These are phyloP conservation scores for Agrotis puta DNA, from an alignment of 2,888 invertebrate genomes.

Conservation along the genomic window DNA sequence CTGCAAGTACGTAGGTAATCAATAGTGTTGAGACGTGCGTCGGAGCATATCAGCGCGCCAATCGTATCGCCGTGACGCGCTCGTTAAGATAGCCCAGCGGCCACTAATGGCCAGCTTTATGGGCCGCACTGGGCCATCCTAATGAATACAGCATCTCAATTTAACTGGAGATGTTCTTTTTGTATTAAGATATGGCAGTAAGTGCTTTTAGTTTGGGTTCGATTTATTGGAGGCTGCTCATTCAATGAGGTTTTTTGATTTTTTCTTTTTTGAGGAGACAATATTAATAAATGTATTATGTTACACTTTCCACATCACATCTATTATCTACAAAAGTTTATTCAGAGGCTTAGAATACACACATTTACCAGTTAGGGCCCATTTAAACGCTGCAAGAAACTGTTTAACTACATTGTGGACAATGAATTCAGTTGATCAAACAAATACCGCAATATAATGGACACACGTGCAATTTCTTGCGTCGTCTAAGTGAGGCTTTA, in stretches of 20 bases:
- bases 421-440: too few species aligned
- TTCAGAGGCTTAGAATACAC: too few species aligned
- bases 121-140: constrained; percentile 53
- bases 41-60: constrained; percentile 63
- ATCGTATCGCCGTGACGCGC: constrained; percentile 77
- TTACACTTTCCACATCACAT: too few species aligned
- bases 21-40: constrained; percentile 35
- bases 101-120: constrained; percentile 60
- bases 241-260: neutral
- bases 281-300: neutral
- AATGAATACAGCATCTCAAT: constrained; percentile 61
- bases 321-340: too few species aligned
- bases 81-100: constrained; percentile 72
- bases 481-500: too few species aligned
- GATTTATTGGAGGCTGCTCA: constrained; percentile 20
- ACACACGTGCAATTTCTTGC: too few species aligned
- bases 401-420: too few species aligned
- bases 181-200: constrained; percentile 52
- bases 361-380: too few species aligned
- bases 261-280: neutral
- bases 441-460: too few species aligned
- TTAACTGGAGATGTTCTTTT: constrained; percentile 47
- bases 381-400: too few species aligned
- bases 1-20: constrained; percentile 37
- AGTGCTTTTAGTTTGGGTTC: constrained; percentile 44